Base-by-base conservation (phyloP, 2,888 invertebrate genomes). In the Dioctria linearis region DNA sequence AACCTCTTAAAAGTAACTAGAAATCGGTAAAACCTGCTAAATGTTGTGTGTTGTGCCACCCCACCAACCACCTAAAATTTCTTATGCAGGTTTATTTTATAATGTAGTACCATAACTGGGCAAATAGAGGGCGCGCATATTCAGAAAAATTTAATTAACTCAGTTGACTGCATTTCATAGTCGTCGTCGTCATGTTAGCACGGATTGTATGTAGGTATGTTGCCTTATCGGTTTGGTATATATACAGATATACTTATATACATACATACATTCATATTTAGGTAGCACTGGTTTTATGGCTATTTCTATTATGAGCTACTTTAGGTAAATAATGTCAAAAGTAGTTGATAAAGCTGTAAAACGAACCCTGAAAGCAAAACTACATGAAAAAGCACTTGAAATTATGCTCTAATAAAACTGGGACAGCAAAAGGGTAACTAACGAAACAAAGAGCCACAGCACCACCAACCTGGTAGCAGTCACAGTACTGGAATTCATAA, bases 131-230 rank as follows among this genome's bases (percentile, higher is more conserved):
- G 73, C 42, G 73, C 57, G 73, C 57, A 59, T 73, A 73, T 59
- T 59, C 59, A 73, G 73, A 73, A 73, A 73, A 73, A 73, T 73
- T 73, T 73, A 73, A 73, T 73, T 73, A 73, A 73, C 73, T 73
- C 59, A 57, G 73, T 73, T 73, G 73, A 73, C 73, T 73, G 73
- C 73, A 73, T 54, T 73, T 73, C 40, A 73, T 73, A 73, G 73
- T 54, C 59, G 57, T 73, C 59, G 57, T 73, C 25, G 25, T 25
- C 73, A 59, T 73, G 73, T 42, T 13, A 51, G 73, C 73, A 73
- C 49, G 73, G 71, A 13, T 40, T 40, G 40, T 49, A 25, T 25
- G 25, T 25, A 25, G 25, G 25, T 25, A 25, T 25, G 25, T 25
- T 25, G 25, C 25, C 25, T 25, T 25, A 25, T 25, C 25, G 25